Conservation (phyloP, 2,113 vertebrate genomes). For the Gorsachius goisagi region DNA sequence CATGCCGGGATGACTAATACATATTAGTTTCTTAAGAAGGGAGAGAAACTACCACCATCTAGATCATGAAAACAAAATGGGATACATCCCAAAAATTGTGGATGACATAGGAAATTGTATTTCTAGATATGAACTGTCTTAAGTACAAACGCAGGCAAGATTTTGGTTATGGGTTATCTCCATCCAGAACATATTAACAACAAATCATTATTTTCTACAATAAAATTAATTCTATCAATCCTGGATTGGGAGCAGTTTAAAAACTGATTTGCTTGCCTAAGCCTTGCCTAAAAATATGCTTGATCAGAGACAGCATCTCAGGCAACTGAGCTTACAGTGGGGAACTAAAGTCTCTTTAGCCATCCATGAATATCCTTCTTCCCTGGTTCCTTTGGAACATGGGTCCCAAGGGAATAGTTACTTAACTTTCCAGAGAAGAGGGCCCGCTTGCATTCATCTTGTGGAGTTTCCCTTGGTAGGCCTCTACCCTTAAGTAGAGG, state of each 20-base stretch:
- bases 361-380: neutral
- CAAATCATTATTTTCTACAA: neutral
- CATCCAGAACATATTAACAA: neutral
- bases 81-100: neutral
- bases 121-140: neutral
- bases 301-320: neutral
- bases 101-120: neutral
- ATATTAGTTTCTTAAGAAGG: neutral
- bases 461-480: neutral
- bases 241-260: neutral
- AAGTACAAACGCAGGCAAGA: neutral
- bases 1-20: neutral
- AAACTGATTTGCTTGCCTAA: neutral
- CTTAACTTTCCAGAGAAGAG: neutral
- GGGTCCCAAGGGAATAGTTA: neutral
- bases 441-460: neutral
- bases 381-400: neutral
- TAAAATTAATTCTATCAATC: neutral
- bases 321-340: neutral
- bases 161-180: neutral
- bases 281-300: neutral
- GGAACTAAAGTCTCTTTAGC: neutral
- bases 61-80: neutral
- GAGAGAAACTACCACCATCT: neutral
- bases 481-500: neutral